These are phyloP conservation scores for Anticlea derivata DNA, from an alignment of 2,888 invertebrate genomes.

Conservation along the genomic window DNA sequence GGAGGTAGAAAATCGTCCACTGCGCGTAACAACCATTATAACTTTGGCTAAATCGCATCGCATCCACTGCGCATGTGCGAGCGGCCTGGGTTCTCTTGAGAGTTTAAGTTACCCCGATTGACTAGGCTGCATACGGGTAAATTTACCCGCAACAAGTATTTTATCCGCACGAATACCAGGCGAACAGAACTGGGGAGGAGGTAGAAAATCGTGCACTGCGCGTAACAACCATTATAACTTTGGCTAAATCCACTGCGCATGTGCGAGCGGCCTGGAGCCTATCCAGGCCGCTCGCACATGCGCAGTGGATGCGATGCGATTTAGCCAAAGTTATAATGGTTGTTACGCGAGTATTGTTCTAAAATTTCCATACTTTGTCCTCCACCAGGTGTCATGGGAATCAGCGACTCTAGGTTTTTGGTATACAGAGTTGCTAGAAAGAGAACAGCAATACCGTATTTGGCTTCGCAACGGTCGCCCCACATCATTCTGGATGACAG, in stretches of 20 bases:
- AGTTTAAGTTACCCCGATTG: no score
- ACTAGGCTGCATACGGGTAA: not conserved
- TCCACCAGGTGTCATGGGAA: slow-evolving; percentile 95
- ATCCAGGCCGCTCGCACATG: slow-evolving; percentile 1
- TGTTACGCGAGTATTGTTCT: no score
- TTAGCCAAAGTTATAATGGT: no score
- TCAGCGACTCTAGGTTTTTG: slow-evolving; percentile 99
- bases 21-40: no score
- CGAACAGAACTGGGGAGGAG: slow-evolving; percentile 5
- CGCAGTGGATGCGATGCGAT: no score
- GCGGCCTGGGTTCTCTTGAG: no score
- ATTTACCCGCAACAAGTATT: slow-evolving; percentile 11
- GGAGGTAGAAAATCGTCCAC: slow-evolving; percentile 6
- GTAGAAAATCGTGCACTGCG: no score
- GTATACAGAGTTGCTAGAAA: slow-evolving; percentile 97
- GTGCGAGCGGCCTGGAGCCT: not conserved
- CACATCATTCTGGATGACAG: slow-evolving; percentile 98
- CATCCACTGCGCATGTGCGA: not conserved
- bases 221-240: no score
- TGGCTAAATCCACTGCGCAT: not conserved
- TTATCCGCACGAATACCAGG: slow-evolving; percentile 23
- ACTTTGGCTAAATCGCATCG: no score
- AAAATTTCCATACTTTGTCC: not conserved
- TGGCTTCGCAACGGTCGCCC: slow-evolving; percentile 95
- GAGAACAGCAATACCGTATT: slow-evolving; percentile 93